Percentiles rank a stretch among this genome's conserved stretches.
Evolutionary conservation across 2,888 invertebrate genomes (phyloP).

Genomic region (Griposia aprilina): DNA sequence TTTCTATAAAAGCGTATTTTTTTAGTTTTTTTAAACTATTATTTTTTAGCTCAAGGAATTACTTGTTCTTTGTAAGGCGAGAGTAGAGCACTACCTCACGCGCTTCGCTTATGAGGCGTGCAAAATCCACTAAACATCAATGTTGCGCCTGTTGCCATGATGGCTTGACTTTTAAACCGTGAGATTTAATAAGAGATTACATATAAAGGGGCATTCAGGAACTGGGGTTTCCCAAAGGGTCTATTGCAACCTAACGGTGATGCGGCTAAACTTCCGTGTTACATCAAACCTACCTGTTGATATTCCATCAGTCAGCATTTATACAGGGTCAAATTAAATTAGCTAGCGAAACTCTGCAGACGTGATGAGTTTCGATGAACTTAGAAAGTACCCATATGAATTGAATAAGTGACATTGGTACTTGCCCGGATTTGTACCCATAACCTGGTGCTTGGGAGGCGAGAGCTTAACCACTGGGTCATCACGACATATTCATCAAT

Average conservation of each 20-base stretch:
- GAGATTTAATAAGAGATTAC: background rate
- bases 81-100: too few relatives aligned
- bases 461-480: background rate
- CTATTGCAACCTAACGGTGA: constrained; percentile 17
- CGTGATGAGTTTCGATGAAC: too few relatives aligned
- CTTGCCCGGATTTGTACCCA: background rate
- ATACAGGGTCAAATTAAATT: background rate
- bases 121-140: too few relatives aligned
- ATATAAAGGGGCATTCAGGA: background rate
- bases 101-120: too few relatives aligned
- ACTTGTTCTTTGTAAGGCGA: too few relatives aligned
- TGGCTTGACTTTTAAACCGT: background rate
- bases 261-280: constrained; percentile 14
- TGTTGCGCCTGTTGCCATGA: background rate
- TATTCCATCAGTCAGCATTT: background rate
- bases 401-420: background rate
- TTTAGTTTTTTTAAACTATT: too few relatives aligned
- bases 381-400: background rate
- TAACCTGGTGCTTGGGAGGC: background rate
- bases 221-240: background rate
- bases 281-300: constrained; percentile 33
- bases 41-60: too few relatives aligned
- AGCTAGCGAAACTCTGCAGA: too few relatives aligned
- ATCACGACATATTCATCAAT: background rate
- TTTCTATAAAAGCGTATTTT: too few relatives aligned